Base-by-base conservation (phyloP, 2,888 invertebrate genomes). In the Phasia obesa region DNA sequence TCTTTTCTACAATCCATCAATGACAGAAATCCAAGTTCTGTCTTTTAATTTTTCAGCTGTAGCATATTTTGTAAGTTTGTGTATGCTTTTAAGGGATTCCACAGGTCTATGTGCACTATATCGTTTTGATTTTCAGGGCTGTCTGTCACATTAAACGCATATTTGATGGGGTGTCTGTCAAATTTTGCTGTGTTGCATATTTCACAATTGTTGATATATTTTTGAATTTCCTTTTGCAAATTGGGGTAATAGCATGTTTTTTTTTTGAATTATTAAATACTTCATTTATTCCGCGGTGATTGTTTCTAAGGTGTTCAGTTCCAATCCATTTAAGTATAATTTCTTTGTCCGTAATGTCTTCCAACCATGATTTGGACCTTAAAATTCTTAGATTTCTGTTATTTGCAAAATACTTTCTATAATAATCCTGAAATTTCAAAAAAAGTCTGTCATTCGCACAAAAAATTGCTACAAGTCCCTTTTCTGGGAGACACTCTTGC, bases 31-130 rank as follows among this genome's bases (percentile, higher is more conserved):
- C 77, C 64, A 78, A 35, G 51, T 75, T 53, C 65, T 57, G 23
- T 75, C 49, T n/a, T 42, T 35, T 17, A 70, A 31, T 62, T 62
- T 77, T 15, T 77, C 69, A 27, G 53, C 51, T 42, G 77, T 77
- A 2, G 62, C 77, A 31, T 77, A 77, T 53, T 77, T 70, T 1
- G 70, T 60, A 17, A 70, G 47, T 53, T 70, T 64, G 49, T 71
- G 70, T 31, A 78, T 64, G 13, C 27, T 78, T 9, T 60, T 76
- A 25, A 76, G 47, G 69, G 69, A 19, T 59, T 69, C 69, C 76
- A 76, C n/a, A 69, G 51, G 21, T 70, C 77, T 31, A 70, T 71
- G 49, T 78, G 47, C 13, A 70, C 49, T 71, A 71, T 53, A 35
- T 35, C 35, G 35, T 35, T 35, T 11, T 11, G 35, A 11, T 35